A percentile compares a stretch with the other conserved stretches of the same genome.
Evolutionary conservation across 2,888 invertebrate genomes (phyloP).

Genomic region (Ophion costatus): DNA sequence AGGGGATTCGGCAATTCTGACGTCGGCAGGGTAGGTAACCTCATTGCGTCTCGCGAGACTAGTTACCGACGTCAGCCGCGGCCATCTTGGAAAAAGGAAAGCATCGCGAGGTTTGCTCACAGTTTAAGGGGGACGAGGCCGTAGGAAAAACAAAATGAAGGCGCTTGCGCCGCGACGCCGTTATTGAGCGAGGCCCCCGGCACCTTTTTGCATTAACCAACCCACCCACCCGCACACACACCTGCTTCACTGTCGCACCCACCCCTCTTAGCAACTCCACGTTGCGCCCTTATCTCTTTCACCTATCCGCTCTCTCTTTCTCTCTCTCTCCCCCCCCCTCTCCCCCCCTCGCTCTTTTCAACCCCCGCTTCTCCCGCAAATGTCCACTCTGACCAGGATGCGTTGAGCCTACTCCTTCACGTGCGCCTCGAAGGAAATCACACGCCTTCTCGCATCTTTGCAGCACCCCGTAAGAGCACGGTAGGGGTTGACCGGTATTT

Average conservation of each 20-base stretch:
- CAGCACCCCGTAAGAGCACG: slow-evolving; percentile 63
- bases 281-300: slow-evolving; percentile 45
- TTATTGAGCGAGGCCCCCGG: slow-evolving; percentile 82
- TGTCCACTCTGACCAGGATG: slow-evolving; percentile 57
- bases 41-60: slow-evolving; percentile 66
- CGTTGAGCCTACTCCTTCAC: slow-evolving; percentile 57
- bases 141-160: slow-evolving; percentile 84
- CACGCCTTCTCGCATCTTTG: slow-evolving; percentile 63
- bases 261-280: slow-evolving; percentile 69
- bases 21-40: slow-evolving; percentile 67
- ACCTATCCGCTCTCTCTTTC: background rate
- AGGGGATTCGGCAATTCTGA: slow-evolving; percentile 33
- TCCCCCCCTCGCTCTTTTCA: background rate
- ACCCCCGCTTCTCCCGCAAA: slow-evolving; percentile 42
- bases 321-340: slow-evolving; percentile 1
- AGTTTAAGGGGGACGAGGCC: slow-evolving; percentile 49
- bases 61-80: slow-evolving; percentile 74
- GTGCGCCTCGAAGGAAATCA: slow-evolving; percentile 45
- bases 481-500: slow-evolving; percentile 43
- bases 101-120: slow-evolving; percentile 69
- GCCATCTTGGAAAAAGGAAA: slow-evolving; percentile 82
- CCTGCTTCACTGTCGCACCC: slow-evolving; percentile 62
- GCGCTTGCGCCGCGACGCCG: slow-evolving; percentile 82
- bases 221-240: slow-evolving; percentile 72
- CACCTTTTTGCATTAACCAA: slow-evolving; percentile 81